Evolutionary conservation across 2,888 invertebrate species (phyloP).

Genomic region (Ophioninae sp.): DNA sequence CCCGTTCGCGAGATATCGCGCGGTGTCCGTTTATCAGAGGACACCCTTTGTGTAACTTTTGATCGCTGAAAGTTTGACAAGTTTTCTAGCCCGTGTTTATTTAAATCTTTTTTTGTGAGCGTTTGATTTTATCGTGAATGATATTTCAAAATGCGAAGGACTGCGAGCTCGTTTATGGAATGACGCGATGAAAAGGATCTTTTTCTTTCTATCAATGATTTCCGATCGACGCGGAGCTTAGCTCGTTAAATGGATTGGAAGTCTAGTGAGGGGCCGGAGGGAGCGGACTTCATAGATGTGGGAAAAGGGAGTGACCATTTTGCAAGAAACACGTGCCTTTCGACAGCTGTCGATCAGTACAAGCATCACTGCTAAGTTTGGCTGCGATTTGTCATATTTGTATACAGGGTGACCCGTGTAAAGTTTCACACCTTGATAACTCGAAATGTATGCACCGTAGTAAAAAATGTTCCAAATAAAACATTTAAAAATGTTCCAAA

Average conservation of each 20-base stretch:
- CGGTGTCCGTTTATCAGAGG: neutral
- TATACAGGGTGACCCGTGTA: no score
- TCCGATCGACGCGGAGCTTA: neutral
- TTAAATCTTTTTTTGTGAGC: neutral
- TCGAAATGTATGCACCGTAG: no score
- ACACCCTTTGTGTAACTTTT: neutral
- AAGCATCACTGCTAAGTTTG: no score
- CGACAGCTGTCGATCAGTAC: no score
- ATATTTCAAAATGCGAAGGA: neutral
- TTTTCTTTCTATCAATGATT: conserved; percentile 10
- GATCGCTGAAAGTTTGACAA: neutral
- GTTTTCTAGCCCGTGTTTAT: neutral
- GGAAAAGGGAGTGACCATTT: no score
- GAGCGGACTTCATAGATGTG: no score
- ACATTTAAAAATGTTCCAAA: no score
- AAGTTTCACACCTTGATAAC: no score
- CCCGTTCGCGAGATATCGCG: neutral
- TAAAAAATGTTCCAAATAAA: no score
- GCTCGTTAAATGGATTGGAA: conserved; percentile 3
- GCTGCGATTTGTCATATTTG: no score
- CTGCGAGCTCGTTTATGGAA: neutral
- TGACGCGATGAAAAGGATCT: conserved; percentile 21
- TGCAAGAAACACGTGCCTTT: no score
- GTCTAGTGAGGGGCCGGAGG: neutral
- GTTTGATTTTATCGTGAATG: neutral